phyloP scores from a whole-genome alignment of 2,888 invertebrate genomes.

The Aporophyla nigra region DNA sequence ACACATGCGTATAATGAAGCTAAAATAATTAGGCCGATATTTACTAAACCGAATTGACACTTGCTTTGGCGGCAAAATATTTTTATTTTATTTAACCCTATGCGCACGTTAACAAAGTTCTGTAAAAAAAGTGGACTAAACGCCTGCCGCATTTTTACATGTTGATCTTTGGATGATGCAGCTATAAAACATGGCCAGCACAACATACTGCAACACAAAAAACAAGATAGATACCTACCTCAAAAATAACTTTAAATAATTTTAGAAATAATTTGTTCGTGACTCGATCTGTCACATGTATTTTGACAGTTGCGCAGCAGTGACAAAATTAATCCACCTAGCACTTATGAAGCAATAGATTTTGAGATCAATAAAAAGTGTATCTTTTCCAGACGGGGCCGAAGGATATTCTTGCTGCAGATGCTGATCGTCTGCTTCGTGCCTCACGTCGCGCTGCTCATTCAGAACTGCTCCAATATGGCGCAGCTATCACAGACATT shows the following conservation, averaged over 20 bases:
- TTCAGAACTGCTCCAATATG: constrained; percentile 90
- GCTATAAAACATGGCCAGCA: neutral
- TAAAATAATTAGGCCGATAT: too few relatives aligned
- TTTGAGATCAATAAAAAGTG: neutral
- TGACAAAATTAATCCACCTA: neutral
- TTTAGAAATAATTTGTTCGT: neutral
- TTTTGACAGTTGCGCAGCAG: neutral
- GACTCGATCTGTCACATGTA: neutral
- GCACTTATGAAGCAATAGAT: neutral
- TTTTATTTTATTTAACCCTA: too few relatives aligned
- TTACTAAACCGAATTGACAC: too few relatives aligned
- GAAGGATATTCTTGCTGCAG: constrained; percentile 87
- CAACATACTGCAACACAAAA: neutral
- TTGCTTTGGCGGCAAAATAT: too few relatives aligned
- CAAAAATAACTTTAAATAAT: neutral
- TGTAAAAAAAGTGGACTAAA: too few relatives aligned
- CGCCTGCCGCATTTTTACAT: too few relatives aligned
- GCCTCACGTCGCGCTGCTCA: constrained; percentile 89
- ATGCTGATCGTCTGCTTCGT: constrained; percentile 91
- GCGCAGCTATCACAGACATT: constrained; percentile 86
- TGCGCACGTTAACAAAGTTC: too few relatives aligned
- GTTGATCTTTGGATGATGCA: neutral
- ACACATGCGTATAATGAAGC: too few relatives aligned
- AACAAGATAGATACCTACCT: neutral
- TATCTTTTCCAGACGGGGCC: constrained; percentile 80